A percentile compares a stretch with the other conserved stretches of the same genome.
Evolutionary conservation across 2,888 invertebrate genomes (phyloP).

Genomic region (Hemaris fuciformis): DNA sequence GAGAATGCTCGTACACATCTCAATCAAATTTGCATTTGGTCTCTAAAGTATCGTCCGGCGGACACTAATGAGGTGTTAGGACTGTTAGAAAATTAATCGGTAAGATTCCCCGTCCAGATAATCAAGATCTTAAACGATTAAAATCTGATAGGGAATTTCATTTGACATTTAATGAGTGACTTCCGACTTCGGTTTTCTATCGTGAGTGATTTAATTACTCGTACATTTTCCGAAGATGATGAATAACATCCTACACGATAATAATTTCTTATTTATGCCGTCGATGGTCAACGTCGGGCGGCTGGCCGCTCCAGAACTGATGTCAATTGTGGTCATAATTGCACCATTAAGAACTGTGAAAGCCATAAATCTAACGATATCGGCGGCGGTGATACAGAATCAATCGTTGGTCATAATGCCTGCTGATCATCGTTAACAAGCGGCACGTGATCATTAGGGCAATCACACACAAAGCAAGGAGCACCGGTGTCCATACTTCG

Average conservation of each 20-base stretch:
- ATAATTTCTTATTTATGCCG: constrained; percentile 29
- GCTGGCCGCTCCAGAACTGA: constrained; percentile 35
- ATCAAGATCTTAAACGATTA: constrained; percentile 60
- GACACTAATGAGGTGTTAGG: constrained; percentile 77
- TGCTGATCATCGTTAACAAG: constrained; percentile 74
- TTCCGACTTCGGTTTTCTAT: constrained; percentile 50
- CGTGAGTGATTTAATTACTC: constrained; percentile 42
- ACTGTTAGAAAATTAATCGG: constrained; percentile 75
- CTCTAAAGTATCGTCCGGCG: constrained; percentile 57
- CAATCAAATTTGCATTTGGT: constrained; percentile 73
- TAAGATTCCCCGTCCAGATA: constrained; percentile 61
- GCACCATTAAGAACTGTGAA: constrained; percentile 67
- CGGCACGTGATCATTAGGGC: constrained; percentile 74
- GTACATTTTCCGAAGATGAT: constrained; percentile 39
- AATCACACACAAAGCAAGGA: constrained; percentile 66
- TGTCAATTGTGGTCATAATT: constrained; percentile 58
- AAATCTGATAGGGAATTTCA: constrained; percentile 42
- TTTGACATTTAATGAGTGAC: constrained; percentile 58
- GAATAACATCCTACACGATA: constrained; percentile 40
- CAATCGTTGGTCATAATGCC: constrained; percentile 64
- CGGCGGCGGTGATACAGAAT: constrained; percentile 58
- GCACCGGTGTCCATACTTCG: constrained; percentile 42
- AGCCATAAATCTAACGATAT: constrained; percentile 64
- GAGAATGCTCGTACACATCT: constrained; percentile 64
- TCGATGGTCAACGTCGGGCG: constrained; percentile 25